Evolutionary conservation across 2,797 vertebrate species (phyloP).

Genomic region (Eulemur rubriventer): DNA sequence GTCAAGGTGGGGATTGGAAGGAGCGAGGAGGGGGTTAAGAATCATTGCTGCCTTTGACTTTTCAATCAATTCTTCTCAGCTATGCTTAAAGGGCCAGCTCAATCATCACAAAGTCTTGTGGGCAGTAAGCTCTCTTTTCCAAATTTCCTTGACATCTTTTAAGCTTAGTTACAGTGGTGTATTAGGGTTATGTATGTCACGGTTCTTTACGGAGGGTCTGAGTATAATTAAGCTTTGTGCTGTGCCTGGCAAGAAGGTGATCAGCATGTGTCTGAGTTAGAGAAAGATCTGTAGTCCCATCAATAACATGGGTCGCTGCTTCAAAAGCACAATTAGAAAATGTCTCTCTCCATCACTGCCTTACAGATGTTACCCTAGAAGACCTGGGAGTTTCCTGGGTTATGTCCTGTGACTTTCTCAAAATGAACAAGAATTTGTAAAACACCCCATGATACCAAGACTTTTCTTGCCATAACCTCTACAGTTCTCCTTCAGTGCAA

Average conservation of each 20-base stretch:
- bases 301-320: neutral
- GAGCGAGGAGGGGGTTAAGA: neutral
- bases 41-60: neutral
- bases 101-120: neutral
- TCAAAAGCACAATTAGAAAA: neutral
- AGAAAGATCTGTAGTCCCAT: neutral
- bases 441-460: neutral
- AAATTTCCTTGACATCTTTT: neutral
- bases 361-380: neutral
- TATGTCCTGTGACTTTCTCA: constrained; percentile 5
- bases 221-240: neutral
- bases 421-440: constrained; percentile 39
- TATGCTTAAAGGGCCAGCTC: neutral
- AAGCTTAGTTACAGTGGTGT: neutral
- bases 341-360: neutral
- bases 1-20: neutral
- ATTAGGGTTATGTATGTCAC: neutral
- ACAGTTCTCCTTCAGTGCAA: neutral
- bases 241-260: neutral
- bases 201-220: neutral
- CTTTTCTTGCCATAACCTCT: neutral
- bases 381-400: neutral
- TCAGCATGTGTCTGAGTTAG: neutral
- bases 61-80: neutral
- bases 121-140: neutral